Evolutionary conservation across 2,888 invertebrate genomes (phyloP), one percentile per base, ranked within the genome.

Genomic region (Seira sanloemensis): DNA sequence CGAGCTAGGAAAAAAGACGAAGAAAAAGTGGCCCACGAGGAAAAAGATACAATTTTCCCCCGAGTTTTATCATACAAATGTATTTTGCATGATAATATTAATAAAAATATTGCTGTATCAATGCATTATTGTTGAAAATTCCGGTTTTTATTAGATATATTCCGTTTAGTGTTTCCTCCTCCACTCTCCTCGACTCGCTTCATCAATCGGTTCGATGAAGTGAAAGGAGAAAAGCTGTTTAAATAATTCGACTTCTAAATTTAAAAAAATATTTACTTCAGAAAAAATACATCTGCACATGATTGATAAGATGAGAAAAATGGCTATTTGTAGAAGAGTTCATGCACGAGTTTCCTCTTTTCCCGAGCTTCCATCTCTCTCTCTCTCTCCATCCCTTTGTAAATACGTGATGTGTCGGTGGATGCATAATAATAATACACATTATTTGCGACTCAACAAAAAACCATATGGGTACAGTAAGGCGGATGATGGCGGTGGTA

Each of bases 241-340:
- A 86, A 88, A 88, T 88, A 87, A 81, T 86, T 77, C 76, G 83
- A 87, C 87, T 89, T 87, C 86, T 88, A 89, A 88, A 88, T 84
- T 78, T 86, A 86, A 88, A 89, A 90, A 89, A 89, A 89, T 84
- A 88, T 89, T 88, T 90, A 88, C 88, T 86, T 85, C 77, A 78
- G 83, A 87, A 87, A 87, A 88, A 89, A 89, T 90, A 88, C 89
- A 90, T 90, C 89, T 90, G 90, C 89, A 88, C 88, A 88, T 89
- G 90, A 90, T 90, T 90, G 90, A 90, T 90, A 90, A 90, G 89
- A 90, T 90, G 90, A 89, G 90, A 90, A 89, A 90, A 90, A 90
- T 90, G 89, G 90, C 87, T 90, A 90, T 90, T 89, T 89, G 87
- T 89, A 88, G 85, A 88, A 86, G 84, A 85, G 86, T 86, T 86